phyloP scores from a whole-genome alignment of 2,113 vertebrate genomes.

The Apaloderma vittatum region DNA sequence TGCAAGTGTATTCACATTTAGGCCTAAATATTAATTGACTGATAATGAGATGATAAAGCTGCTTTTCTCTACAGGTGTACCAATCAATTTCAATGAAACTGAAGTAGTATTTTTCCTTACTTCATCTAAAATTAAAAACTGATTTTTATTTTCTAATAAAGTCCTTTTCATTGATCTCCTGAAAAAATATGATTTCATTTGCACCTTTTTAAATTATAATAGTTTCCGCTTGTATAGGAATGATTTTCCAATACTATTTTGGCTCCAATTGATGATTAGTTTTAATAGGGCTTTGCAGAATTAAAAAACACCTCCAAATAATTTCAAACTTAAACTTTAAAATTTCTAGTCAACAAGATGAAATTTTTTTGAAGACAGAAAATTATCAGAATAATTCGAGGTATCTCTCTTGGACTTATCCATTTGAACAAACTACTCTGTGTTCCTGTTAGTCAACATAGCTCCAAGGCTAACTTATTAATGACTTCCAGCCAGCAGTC shows the following conservation, averaged over 20 bases:
- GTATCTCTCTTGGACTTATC: conserved; percentile 22
- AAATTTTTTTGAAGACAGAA: conserved; percentile 52
- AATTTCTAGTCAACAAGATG: conserved; percentile 79
- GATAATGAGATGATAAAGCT: conserved; percentile 92
- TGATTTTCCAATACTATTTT: conserved; percentile 88
- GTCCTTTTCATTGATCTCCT: conserved; percentile 90
- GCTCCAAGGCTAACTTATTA: not conserved
- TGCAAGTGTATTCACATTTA: conserved; percentile 90
- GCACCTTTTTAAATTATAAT: conserved; percentile 77
- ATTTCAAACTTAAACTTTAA: conserved; percentile 80
- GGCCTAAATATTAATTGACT: conserved; percentile 94
- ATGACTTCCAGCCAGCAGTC: not conserved
- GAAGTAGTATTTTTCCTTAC: conserved; percentile 79
- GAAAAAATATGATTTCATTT: conserved; percentile 85
- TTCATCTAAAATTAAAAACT: conserved; percentile 89
- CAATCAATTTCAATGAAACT: conserved; percentile 88
- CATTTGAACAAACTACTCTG: not conserved
- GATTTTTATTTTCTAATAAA: conserved; percentile 92
- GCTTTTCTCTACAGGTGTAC: conserved; percentile 87
- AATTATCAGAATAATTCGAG: not conserved
- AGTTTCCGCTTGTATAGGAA: conserved; percentile 87
- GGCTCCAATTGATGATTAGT: conserved; percentile 78
- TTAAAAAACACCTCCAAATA: conserved; percentile 67
- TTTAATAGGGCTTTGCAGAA: conserved; percentile 80
- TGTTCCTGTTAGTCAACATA: not conserved